Percentiles rank a stretch among this genome's conserved stretches.
These are phyloP conservation scores for Episyrphus balteatus DNA, from an alignment of 1,140 invertebrate species.

Conservation along the genomic window DNA sequence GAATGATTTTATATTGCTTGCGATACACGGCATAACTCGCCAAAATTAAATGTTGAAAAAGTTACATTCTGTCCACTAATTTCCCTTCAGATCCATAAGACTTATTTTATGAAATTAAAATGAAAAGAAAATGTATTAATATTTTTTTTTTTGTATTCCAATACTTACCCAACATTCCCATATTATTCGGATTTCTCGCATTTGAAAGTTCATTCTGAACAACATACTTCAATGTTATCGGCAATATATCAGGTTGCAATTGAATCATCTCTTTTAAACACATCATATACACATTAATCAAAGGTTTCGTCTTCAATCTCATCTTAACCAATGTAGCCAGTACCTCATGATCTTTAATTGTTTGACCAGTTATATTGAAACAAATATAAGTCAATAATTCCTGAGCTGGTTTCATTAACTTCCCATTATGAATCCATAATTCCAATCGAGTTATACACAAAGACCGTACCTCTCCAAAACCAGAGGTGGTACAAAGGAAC, in stretches of 20 bases:
- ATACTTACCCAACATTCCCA: conserved; percentile 43
- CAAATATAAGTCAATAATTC: conserved; percentile 89
- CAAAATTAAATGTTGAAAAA: no score
- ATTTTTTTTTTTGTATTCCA: background rate
- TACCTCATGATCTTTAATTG: conserved; percentile 75
- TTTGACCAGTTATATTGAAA: conserved; percentile 63
- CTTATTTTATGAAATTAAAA: background rate
- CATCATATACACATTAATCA: conserved; percentile 78
- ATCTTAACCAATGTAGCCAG: conserved; percentile 83
- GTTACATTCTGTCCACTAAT: no score
- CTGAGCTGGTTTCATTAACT: conserved; percentile 80
- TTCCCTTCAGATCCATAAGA: no score
- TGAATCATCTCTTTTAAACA: conserved; percentile 61
- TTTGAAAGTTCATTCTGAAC: conserved; percentile 92
- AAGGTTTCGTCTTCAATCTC: conserved; percentile 83
- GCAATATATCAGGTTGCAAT: conserved; percentile 60
- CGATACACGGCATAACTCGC: no score
- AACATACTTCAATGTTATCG: conserved; percentile 79
- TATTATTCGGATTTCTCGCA: conserved; percentile 86
- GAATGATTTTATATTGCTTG: no score
- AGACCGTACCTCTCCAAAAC: conserved; percentile 69
- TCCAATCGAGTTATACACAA: conserved; percentile 76
- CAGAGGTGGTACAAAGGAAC: conserved; percentile 71
- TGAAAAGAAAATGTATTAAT: background rate
- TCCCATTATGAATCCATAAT: conserved; percentile 92